Conservation (phyloP, 2,113 vertebrate species). For the Lamprologus callipterus region DNA sequence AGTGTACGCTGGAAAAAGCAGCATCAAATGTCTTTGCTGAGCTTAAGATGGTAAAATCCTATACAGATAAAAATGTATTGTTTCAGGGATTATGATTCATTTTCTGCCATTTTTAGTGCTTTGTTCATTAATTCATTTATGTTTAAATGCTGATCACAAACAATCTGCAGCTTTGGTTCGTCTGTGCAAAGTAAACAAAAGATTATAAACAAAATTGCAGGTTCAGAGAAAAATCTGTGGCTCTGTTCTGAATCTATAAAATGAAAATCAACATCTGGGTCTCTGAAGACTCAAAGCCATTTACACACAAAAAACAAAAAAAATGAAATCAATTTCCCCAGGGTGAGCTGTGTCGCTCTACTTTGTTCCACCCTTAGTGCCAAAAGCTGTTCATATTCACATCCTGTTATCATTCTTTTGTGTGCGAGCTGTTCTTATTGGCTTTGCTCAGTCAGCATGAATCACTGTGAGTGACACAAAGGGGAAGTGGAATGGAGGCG, state of each 20-base stretch:
- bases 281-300: not conserved
- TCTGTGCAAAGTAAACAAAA: not conserved
- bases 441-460: conserved; percentile 20
- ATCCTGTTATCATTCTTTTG: not conserved
- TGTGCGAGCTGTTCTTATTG: not conserved
- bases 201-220: not conserved
- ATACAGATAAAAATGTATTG: not conserved
- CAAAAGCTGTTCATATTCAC: not conserved
- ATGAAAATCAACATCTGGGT: not conserved
- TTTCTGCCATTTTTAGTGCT: not conserved
- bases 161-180: not conserved
- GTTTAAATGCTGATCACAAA: not conserved
- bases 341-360: not conserved
- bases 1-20: not conserved
- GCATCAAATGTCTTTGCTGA: fast-evolving
- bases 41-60: not conserved
- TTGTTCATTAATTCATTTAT: not conserved
- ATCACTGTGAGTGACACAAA: conserved; percentile 13
- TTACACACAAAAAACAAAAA: not conserved
- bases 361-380: not conserved
- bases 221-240: not conserved
- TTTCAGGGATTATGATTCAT: fast-evolving
- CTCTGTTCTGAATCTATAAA: not conserved
- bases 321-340: not conserved
- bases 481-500: not conserved